Base-by-base conservation (phyloP, 1,140 invertebrate species). In the Eufriesea mexicana region DNA sequence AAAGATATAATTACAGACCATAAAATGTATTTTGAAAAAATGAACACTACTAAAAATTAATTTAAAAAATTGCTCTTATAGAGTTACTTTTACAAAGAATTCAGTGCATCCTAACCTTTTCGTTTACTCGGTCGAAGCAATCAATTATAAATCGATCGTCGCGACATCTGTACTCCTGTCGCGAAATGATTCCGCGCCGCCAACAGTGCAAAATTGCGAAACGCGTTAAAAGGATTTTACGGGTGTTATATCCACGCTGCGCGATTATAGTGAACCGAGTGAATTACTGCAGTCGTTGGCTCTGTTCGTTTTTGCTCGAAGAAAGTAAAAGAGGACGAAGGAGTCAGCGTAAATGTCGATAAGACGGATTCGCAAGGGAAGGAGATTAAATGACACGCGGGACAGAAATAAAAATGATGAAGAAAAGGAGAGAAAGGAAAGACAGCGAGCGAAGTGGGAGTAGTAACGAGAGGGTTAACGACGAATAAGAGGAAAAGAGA, bases 401-500 rank as follows among this genome's bases (percentile, higher is more conserved):
- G 47, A 47, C 16, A 47, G 25, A 42, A 45, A 6, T 12, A 49
- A 57, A 35, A 25, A 35, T 9, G n/a, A 45, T 14, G n/a, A n/a
- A 59, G 54, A 59, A 72, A 80, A 64, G n/a, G 28, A 54, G n/a
- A 20, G 2, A 18, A 42, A 20, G 10, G 25, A 2, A 35, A 62
- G 45, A 23, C 6, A n/a, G 16, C 8, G 7, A 54, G 5, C 16
- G 47, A 49, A 12, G 16, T 7, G 14, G 20, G 0, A 42, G 20
- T 6, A 18, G 25, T 16, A n/a, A 51, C 54, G 6, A 61, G n/a
- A 51, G 45, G n/a, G 66, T 23, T 79, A 49, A 72, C 64, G 47
- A 25, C 25, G 55, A 23, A 57, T 45, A n/a, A 55, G 49, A 55
- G 49, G n/a, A n/a, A 81, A 64, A 75, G 42, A 54, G 14, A 75